A percentile compares a stretch with the other conserved stretches of the same genome.
Evolutionary conservation across 2,113 vertebrate genomes (phyloP).

Genomic region (Mastomys natalensis): DNA sequence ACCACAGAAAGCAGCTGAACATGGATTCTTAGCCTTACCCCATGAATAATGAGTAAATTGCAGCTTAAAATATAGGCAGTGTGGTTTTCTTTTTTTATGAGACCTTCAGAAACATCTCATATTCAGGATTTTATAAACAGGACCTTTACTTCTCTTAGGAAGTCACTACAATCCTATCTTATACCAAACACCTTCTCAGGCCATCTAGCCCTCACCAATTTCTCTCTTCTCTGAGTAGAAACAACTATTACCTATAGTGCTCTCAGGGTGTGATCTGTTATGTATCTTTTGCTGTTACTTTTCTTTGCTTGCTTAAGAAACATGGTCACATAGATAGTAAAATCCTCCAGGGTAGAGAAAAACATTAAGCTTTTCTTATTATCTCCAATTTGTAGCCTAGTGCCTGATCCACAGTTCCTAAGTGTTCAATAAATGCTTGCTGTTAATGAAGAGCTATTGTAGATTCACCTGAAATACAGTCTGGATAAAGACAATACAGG

Average conservation of each 20-base stretch:
- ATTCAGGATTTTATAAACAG: conserved; percentile 39
- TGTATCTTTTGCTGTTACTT: not conserved
- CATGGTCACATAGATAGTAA: conserved; percentile 48
- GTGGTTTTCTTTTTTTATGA: not conserved
- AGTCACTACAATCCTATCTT: not conserved
- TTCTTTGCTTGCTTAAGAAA: not conserved
- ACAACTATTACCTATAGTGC: not conserved
- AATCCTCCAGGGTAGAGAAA: conserved; percentile 11
- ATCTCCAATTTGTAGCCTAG: conserved; percentile 48
- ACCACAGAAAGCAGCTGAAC: conserved; percentile 58
- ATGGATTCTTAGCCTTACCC: conserved; percentile 58
- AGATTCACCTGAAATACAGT: conserved; percentile 69
- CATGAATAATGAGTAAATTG: conserved; percentile 67
- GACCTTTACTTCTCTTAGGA: conserved; percentile 12
- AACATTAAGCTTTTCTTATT: conserved; percentile 60
- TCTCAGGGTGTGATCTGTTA: conserved; percentile 32
- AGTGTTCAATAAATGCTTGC: conserved; percentile 75
- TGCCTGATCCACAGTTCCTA: conserved; percentile 33
- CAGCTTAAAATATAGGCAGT: conserved; percentile 40
- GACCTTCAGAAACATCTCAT: conserved; percentile 40
- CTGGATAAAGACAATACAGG: conserved; percentile 79
- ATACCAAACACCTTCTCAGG: not conserved
- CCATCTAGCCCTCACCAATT: not conserved
- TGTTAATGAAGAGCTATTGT: conserved; percentile 70
- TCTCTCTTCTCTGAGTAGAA: conserved; percentile 16